A percentile compares a stretch with the other conserved stretches of the same genome.
Evolutionary conservation across 2,888 invertebrate species (phyloP).

Genomic region (Andrena marginata): DNA sequence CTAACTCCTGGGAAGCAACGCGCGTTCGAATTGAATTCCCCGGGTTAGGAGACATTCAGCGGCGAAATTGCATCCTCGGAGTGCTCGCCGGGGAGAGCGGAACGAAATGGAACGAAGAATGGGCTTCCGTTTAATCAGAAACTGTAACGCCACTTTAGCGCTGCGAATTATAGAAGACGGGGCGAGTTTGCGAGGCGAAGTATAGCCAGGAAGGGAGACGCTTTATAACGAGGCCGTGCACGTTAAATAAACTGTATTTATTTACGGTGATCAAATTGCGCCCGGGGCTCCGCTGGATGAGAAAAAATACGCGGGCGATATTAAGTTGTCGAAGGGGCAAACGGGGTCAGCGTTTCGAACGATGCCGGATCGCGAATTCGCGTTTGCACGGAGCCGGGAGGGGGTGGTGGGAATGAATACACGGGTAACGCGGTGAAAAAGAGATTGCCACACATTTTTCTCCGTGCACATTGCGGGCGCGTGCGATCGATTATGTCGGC

Average conservation of each 20-base stretch:
- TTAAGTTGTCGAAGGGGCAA: slow-evolving; percentile 21
- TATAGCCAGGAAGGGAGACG: slow-evolving; percentile 5
- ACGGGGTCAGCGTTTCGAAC: slow-evolving; percentile 29
- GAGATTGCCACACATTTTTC: slow-evolving; percentile 20
- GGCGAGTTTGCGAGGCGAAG: slow-evolving; percentile 19
- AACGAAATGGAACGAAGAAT: too few species aligned
- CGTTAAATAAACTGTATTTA: slow-evolving; percentile 15
- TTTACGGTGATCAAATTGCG: slow-evolving; percentile 28
- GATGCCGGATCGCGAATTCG: not conserved
- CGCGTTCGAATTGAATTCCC: not conserved
- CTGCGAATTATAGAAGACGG: not conserved
- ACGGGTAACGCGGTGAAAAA: slow-evolving; percentile 8
- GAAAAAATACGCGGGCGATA: not conserved
- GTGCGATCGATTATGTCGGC: slow-evolving; percentile 39
- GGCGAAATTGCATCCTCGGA: too few species aligned
- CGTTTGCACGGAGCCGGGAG: not conserved
- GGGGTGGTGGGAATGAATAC: slow-evolving; percentile 14
- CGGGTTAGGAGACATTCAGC: too few species aligned
- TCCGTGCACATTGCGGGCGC: slow-evolving; percentile 4
- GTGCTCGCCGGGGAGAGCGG: too few species aligned
- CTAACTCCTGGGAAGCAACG: not conserved
- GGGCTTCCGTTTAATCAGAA: too few species aligned
- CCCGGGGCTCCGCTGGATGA: not conserved
- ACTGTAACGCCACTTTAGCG: not conserved
- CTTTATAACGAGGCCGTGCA: slow-evolving; percentile 14